Percentiles rank a stretch among this genome's conserved stretches.
phyloP scores from a whole-genome alignment of 2,113 vertebrate genomes.

The Hucho hucho region DNA sequence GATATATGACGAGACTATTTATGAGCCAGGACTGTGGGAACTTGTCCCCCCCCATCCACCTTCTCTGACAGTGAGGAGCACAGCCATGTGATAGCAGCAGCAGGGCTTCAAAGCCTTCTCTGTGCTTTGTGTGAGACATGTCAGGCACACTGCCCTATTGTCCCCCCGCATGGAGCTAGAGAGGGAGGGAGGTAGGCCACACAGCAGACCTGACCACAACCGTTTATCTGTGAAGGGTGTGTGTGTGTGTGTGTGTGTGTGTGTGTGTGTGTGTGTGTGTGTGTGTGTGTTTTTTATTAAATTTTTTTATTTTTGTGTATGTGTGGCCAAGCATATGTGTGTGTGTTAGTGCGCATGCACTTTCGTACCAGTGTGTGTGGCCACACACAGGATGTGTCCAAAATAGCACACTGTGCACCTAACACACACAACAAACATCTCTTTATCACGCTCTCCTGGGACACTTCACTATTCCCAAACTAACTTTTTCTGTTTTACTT shows the following conservation, averaged over 20 bases:
- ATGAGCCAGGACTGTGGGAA: background rate
- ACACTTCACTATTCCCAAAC: conserved; percentile 13
- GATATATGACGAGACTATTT: too few relatives aligned
- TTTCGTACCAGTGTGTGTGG: background rate
- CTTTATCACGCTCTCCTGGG: conserved; percentile 9
- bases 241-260: conserved; percentile 20
- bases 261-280: background rate
- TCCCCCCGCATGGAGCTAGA: conserved; percentile 40
- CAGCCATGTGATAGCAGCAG: conserved; percentile 54
- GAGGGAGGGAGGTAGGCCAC: conserved; percentile 52
- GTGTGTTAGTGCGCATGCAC: background rate
- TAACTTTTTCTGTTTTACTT: background rate
- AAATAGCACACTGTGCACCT: conserved; percentile 1
- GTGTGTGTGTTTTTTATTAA: background rate
- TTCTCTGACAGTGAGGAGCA: conserved; percentile 4
- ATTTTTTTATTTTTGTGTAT: too few relatives aligned
- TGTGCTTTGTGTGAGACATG: conserved; percentile 67
- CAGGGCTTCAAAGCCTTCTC: conserved; percentile 63
- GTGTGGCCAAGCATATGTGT: too few relatives aligned
- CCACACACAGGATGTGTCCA: background rate
- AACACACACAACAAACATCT: conserved; percentile 2
- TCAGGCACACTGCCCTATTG: conserved; percentile 69
- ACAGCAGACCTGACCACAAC: conserved; percentile 49
- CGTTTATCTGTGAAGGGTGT: conserved; percentile 56
- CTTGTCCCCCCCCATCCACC: background rate